Evolutionary conservation across 2,797 vertebrate species (phyloP).

Genomic region (Gadopsis bispinosus): DNA sequence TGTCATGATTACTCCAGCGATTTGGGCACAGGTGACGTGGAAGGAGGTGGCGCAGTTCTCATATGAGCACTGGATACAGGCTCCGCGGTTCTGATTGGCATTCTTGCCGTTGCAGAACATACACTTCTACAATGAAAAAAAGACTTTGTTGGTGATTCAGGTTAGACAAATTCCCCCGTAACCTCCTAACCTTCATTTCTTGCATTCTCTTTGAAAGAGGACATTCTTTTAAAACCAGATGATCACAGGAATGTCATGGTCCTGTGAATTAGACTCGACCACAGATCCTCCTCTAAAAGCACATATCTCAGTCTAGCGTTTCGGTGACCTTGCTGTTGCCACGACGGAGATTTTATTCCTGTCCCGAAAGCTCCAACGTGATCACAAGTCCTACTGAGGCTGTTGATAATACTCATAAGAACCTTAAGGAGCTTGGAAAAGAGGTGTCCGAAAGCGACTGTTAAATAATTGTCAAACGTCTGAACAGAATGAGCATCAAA

Average conservation of each 20-base stretch:
- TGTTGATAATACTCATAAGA: not conserved
- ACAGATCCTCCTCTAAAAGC: conserved; percentile 4
- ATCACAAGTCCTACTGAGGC: not conserved
- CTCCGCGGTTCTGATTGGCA: conserved; percentile 87
- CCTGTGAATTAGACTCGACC: too few relatives aligned
- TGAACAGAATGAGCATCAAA: not conserved
- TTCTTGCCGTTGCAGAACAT: conserved; percentile 90
- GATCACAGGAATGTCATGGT: not conserved
- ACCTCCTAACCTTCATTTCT: not conserved
- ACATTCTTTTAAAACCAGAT: too few relatives aligned
- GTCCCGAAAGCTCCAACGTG: not conserved
- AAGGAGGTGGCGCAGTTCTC: conserved; percentile 97
- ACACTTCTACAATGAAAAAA: conserved; percentile 87
- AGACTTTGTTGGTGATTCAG: conserved; percentile 17
- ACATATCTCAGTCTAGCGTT: not conserved
- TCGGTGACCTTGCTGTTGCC: not conserved
- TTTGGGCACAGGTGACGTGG: conserved; percentile 96
- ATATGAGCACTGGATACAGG: conserved; percentile 94
- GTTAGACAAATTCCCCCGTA: not conserved
- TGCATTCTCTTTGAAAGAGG: not conserved
- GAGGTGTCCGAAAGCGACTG: not conserved
- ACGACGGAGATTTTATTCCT: not conserved
- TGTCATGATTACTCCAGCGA: conserved; percentile 92
- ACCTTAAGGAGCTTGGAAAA: not conserved
- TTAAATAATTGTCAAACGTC: not conserved